Evolutionary conservation across 2,888 invertebrate genomes (phyloP).

Genomic region (Lasioglossum morio): DNA sequence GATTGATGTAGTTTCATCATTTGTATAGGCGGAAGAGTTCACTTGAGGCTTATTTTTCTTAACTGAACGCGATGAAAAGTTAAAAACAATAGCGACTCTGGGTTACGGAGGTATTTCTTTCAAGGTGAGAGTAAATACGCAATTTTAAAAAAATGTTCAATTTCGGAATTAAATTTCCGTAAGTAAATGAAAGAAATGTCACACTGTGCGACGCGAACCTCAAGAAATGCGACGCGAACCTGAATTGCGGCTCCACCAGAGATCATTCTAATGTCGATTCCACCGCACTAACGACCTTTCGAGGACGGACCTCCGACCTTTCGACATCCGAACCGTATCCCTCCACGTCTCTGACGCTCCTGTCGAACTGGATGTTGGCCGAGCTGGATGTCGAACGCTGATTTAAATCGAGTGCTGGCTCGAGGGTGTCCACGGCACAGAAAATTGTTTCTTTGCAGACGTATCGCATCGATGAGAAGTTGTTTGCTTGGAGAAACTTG

Average conservation of each 20-base stretch:
- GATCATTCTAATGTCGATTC: slow-evolving; percentile 23
- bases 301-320: slow-evolving; percentile 19
- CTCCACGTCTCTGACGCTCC: neutral
- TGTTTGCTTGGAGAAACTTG: neutral
- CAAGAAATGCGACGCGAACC: slow-evolving; percentile 4
- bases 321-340: neutral
- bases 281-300: slow-evolving; percentile 11
- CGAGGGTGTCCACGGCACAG: neutral
- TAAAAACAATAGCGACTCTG: too few relatives aligned
- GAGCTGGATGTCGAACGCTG: neutral
- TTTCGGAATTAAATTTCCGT: too few relatives aligned
- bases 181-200: too few relatives aligned
- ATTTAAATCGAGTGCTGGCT: neutral
- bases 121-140: too few relatives aligned
- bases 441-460: neutral
- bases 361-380: neutral
- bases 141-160: too few relatives aligned
- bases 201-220: neutral
- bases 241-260: slow-evolving; percentile 1
- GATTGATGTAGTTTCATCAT: too few relatives aligned
- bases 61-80: too few relatives aligned
- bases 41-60: too few relatives aligned
- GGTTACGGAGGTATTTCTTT: too few relatives aligned
- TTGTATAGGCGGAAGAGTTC: too few relatives aligned
- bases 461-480: neutral